Percentiles rank a stretch among this genome's conserved stretches.
Evolutionary conservation across 2,797 vertebrate genomes (phyloP).

Genomic region (Sebastes matsubarae): DNA sequence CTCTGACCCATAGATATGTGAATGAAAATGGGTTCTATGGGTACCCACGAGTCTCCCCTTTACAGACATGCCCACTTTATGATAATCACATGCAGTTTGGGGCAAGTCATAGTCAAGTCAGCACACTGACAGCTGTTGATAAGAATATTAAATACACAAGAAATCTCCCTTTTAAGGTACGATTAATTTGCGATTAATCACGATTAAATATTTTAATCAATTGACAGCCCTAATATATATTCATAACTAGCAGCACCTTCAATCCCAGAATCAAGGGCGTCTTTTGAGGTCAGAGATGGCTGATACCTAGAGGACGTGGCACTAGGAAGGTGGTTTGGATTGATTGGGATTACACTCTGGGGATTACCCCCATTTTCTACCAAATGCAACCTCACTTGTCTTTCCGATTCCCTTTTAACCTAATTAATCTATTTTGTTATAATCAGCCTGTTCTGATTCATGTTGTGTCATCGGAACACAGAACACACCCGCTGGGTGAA

Average conservation of each 20-base stretch:
- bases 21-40: too few species aligned
- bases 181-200: too few species aligned
- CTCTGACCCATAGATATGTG: too few species aligned
- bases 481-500: neutral
- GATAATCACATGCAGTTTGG: too few species aligned
- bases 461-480: neutral
- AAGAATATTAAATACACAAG: too few species aligned
- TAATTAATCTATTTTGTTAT: constrained; percentile 17
- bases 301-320: neutral
- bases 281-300: neutral
- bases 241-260: neutral
- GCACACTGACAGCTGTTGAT: too few species aligned
- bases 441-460: constrained; percentile 6
- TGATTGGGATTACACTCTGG: neutral
- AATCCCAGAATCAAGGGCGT: neutral
- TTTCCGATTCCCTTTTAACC: constrained; percentile 3
- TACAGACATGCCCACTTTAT: too few species aligned
- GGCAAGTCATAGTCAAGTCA: too few species aligned
- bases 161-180: too few species aligned
- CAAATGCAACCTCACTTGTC: neutral
- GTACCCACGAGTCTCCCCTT: too few species aligned
- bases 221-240: too few species aligned
- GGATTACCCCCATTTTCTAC: neutral
- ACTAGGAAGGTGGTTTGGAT: neutral
- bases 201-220: too few species aligned